phyloP scores from a whole-genome alignment of 2,888 invertebrate genomes.

The Agriopis leucophaearia region DNA sequence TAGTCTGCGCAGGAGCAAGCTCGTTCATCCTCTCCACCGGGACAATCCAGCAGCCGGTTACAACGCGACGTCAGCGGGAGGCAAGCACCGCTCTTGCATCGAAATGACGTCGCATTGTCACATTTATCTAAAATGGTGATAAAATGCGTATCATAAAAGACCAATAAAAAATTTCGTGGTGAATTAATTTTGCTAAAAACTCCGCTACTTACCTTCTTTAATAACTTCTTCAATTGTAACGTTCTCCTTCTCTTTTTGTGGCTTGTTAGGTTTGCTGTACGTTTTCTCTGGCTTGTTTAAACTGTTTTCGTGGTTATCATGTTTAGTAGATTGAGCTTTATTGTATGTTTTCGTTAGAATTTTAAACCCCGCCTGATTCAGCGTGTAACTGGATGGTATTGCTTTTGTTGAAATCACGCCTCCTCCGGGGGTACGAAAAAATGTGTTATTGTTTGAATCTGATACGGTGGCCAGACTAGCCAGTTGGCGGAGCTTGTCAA shows the following conservation, averaged over 20 bases:
- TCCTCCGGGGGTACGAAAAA: conserved; percentile 79
- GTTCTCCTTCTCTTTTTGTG: conserved; percentile 63
- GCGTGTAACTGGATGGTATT: conserved; percentile 86
- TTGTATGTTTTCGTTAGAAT: conserved; percentile 89
- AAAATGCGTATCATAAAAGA: background rate
- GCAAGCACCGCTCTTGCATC: conserved; percentile 88
- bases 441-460: conserved; percentile 81
- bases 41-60: conserved; percentile 90
- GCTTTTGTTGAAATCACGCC: conserved; percentile 87
- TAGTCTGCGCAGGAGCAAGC: conserved; percentile 92
- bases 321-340: conserved; percentile 82
- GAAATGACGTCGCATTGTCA: conserved; percentile 83
- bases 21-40: conserved; percentile 90
- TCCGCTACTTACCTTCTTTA: conserved; percentile 57
- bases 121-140: conserved; percentile 65
- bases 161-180: background rate
- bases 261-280: conserved; percentile 67
- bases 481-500: conserved; percentile 83
- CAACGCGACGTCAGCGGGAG: conserved; percentile 89
- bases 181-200: background rate
- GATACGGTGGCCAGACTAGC: conserved; percentile 86
- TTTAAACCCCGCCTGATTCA: conserved; percentile 89
- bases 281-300: conserved; percentile 74
- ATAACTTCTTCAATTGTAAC: conserved; percentile 50
- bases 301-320: conserved; percentile 68